Conservation (phyloP, 64 coral and sea anemone species). For the Montipora foliosa region DNA sequence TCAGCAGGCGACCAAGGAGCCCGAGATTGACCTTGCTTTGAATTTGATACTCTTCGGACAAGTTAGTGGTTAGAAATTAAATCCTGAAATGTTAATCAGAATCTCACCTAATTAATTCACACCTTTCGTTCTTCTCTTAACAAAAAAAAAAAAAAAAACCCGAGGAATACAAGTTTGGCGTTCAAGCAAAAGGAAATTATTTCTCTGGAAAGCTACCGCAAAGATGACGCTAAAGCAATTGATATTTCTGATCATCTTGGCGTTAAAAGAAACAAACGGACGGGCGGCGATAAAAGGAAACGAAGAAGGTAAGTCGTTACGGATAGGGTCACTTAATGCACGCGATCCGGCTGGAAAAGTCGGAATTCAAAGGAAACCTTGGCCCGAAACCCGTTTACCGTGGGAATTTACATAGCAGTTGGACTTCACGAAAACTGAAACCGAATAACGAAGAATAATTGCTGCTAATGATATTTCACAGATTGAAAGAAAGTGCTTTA, state of each 20-base stretch:
- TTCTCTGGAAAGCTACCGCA: neutral
- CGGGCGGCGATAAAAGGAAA: neutral
- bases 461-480: neutral
- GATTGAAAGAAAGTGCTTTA: neutral
- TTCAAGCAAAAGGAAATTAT: neutral
- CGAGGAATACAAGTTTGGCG: neutral
- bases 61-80: too few species aligned
- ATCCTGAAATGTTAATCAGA: too few species aligned
- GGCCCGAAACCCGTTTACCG: too few species aligned
- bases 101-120: too few species aligned
- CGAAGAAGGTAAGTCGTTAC: neutral
- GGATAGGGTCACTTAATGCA: neutral
- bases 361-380: neutral
- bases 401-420: too few species aligned
- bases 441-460: neutral
- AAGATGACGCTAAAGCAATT: neutral
- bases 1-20: too few species aligned
- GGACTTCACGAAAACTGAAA: too few species aligned
- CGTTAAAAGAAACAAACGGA: neutral
- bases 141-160: too few species aligned
- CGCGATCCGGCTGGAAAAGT: neutral
- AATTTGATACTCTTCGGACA: too few species aligned
- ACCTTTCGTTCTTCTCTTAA: too few species aligned
- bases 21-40: too few species aligned
- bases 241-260: neutral